Conservation (phyloP, 1,140 invertebrate genomes). For the Uloborus diversus region DNA sequence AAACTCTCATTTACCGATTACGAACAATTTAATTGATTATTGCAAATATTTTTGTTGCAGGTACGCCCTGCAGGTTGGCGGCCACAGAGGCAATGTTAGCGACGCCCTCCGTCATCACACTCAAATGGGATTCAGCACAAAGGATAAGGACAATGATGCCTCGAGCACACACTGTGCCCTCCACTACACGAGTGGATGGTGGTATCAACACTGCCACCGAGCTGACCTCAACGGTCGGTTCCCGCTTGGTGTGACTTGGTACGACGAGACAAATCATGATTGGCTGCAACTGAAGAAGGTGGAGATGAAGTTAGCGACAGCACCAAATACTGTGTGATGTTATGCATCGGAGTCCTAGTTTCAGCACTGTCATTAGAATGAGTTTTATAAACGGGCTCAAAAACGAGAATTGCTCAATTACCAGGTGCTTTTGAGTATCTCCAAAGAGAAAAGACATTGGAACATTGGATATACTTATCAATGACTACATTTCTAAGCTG, state of each 20-base stretch:
- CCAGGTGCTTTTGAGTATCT: too few relatives aligned
- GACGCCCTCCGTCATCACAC: slow-evolving; percentile 77
- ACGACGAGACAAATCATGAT: slow-evolving; percentile 68
- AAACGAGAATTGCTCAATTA: too few relatives aligned
- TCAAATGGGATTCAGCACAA: slow-evolving; percentile 76
- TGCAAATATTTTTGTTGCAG: too few relatives aligned
- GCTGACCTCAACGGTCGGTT: slow-evolving; percentile 92
- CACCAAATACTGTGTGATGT: too few relatives aligned
- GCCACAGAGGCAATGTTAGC: slow-evolving; percentile 72
- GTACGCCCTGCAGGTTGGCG: slow-evolving; percentile 72
- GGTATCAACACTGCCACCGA: slow-evolving; percentile 84
- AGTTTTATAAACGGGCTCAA: too few relatives aligned
- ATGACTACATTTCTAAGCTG: too few relatives aligned
- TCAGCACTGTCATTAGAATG: too few relatives aligned
- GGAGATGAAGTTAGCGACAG: slow-evolving; percentile 76
- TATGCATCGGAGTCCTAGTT: too few relatives aligned
- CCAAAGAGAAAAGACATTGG: too few relatives aligned
- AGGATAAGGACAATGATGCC: slow-evolving; percentile 77
- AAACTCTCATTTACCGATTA: too few relatives aligned
- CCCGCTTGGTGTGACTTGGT: slow-evolving; percentile 78
- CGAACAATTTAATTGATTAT: too few relatives aligned
- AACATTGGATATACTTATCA: too few relatives aligned
- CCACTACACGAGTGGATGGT: slow-evolving; percentile 69
- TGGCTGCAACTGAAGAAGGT: slow-evolving; percentile 82
- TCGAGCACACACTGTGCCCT: slow-evolving; percentile 76